These are phyloP conservation scores for Chouioia cunea DNA, from an alignment of 2,888 invertebrate genomes.

Conservation along the genomic window DNA sequence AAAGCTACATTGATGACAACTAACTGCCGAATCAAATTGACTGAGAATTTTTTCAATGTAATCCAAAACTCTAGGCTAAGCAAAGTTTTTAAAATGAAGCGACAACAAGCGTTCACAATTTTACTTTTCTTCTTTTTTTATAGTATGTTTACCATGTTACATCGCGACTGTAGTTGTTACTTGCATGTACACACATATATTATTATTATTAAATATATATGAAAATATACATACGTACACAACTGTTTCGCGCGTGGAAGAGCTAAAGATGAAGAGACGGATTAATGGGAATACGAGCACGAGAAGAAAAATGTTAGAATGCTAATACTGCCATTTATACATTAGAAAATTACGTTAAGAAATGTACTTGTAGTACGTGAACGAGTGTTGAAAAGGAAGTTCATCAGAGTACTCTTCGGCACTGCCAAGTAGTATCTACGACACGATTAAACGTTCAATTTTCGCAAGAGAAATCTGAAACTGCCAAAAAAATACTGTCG, in stretches of 20 bases:
- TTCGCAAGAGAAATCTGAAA: conserved; percentile 25
- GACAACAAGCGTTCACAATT: conserved; percentile 28
- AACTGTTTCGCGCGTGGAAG: conserved; percentile 38
- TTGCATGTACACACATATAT: conserved; percentile 46
- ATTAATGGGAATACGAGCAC: neutral
- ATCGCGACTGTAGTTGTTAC: conserved; percentile 39
- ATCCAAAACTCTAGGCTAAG: conserved; percentile 42
- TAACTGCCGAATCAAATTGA: conserved; percentile 44
- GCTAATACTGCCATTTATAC: conserved; percentile 47
- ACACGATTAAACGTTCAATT: conserved; percentile 18
- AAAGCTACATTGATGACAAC: conserved; percentile 38
- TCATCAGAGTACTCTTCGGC: conserved; percentile 9
- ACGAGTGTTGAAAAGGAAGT: neutral
- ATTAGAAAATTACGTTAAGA: conserved; percentile 45
- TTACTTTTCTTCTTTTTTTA: neutral
- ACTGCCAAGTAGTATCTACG: conserved; percentile 16
- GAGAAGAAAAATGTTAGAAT: conserved; percentile 39
- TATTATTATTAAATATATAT: conserved; percentile 49
- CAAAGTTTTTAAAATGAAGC: conserved; percentile 23
- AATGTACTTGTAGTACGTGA: conserved; percentile 5
- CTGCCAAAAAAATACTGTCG: conserved; percentile 35
- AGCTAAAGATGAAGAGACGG: conserved; percentile 25
- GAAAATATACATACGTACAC: conserved; percentile 40
- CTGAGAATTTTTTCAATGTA: conserved; percentile 41
- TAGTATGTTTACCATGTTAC: conserved; percentile 8